A percentile compares a stretch with the other conserved stretches of the same genome.
Conservation (phyloP, 2,113 vertebrate genomes). For the Cyanistes caeruleus region DNA sequence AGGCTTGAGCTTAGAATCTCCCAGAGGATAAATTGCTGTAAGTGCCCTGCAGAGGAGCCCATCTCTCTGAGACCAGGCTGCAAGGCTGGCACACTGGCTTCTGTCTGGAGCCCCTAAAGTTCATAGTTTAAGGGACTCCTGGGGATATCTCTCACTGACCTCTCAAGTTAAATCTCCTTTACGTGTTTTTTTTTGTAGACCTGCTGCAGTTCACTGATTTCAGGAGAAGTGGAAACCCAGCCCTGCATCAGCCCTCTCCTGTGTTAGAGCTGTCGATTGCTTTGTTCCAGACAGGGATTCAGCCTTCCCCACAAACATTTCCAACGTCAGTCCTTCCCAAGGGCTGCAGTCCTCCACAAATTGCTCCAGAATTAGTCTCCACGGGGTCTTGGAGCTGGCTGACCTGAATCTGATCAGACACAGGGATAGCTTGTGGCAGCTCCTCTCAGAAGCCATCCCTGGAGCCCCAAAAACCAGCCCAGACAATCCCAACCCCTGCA, state of each 20-base stretch:
- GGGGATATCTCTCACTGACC: too few species aligned
- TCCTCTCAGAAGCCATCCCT: background rate
- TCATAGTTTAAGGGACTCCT: background rate
- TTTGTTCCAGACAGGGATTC: background rate
- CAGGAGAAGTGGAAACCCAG: background rate
- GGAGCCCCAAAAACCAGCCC: background rate
- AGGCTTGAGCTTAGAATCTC: background rate
- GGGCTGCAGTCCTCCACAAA: background rate
- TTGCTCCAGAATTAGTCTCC: background rate
- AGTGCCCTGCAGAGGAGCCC: background rate
- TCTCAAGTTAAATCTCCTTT: background rate
- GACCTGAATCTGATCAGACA: too few species aligned
- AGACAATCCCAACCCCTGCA: background rate
- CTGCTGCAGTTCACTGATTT: background rate
- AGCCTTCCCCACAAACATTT: background rate
- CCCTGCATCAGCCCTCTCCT: background rate
- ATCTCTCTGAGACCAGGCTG: background rate
- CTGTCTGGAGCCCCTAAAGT: background rate
- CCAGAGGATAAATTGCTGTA: background rate
- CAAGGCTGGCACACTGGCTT: background rate
- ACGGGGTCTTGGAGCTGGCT: fast-evolving
- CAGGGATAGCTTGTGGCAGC: background rate
- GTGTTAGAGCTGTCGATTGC: background rate
- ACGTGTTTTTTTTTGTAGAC: background rate
- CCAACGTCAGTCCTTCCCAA: fast-evolving